Base-by-base conservation (phyloP, 2,113 vertebrate species). In the Nyctibius bracteatus region DNA sequence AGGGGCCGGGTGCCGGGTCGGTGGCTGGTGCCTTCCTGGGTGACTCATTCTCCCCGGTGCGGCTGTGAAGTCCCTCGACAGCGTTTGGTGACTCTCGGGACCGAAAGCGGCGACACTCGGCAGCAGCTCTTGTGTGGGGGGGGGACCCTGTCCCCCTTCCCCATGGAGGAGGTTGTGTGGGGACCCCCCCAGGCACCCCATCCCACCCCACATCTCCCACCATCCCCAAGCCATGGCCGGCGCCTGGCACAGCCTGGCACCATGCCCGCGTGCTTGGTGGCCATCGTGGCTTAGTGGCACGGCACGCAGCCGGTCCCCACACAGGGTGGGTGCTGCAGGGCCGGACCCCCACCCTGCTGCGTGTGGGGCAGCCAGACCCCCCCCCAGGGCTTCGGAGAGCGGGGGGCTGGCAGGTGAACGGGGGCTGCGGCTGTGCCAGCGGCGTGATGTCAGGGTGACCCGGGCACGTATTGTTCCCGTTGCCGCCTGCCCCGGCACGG, bases 51-150 rank as follows among this genome's bases (percentile, higher is more conserved):
- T 93, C 91, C 92, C 94, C 94, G 10, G 28, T 31, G 73, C 13
- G 73, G 84, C 92, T 91, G 78, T 95, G 84, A 94, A 91, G 96
- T 95, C 96, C 94, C 90, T 96, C 84, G 59, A 95, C 54, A 95
- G 96, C 77, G 8, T 88, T 94, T 92, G 74, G 74, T 5, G 18
- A 74, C 79, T 91, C 77, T 44, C 66, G 72, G 30, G 88, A 91
- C 81, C 2, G 5, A 89, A 83, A 86, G 67, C 55, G 51, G 67
- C 6, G 10, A 58, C 37, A 4, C 31, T 66, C 10, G 8, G 37
- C 43, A 73, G 65, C 61, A 33, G 22, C 35, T n/a, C 39, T 8
- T 4, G 25, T 22, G 6, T 10, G 30, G 65, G 49, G 44, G 51
- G 7, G 21, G 25, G 57, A 46, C n/a, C 72, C 47, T 46, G 23